phyloP scores from a whole-genome alignment of 2,888 invertebrate genomes.

The Sinotaia quadrata region DNA sequence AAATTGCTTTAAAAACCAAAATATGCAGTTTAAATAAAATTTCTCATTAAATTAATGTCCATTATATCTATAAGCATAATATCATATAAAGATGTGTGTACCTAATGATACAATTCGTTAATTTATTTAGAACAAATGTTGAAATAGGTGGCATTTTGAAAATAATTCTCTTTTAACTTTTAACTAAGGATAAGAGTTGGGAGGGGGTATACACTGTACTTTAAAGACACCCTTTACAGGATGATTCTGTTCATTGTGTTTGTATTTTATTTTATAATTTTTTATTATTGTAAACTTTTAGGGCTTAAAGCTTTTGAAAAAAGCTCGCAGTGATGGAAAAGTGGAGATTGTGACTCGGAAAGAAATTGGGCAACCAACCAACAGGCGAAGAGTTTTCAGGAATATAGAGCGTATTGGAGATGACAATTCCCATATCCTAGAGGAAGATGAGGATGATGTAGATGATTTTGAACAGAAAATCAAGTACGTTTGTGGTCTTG shows the following conservation, averaged over 20 bases:
- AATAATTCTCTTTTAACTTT: neutral
- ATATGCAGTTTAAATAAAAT: no score
- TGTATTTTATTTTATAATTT: neutral
- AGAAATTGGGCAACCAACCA: constrained; percentile 48
- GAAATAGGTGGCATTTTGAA: no score
- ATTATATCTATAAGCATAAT: no score
- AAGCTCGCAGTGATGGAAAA: constrained; percentile 67
- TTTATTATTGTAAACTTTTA: constrained; percentile 33
- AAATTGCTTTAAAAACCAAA: no score
- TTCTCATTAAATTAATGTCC: no score
- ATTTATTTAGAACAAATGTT: no score
- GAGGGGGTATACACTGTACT: no score
- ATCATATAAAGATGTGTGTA: no score
- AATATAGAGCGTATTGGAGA: constrained; percentile 57
- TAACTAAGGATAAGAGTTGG: no score
- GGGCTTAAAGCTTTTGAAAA: constrained; percentile 71
- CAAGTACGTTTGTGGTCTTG: constrained; percentile 68
- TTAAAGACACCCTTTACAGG: no score
- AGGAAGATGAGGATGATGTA: constrained; percentile 71
- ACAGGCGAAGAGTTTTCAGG: constrained; percentile 56
- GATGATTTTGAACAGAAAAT: constrained; percentile 72
- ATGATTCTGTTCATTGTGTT: neutral
- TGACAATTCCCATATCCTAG: constrained; percentile 65
- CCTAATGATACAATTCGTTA: no score
- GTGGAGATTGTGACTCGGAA: constrained; percentile 57